Conservation (phyloP, 2,113 vertebrate species). For the Puma concolor region DNA sequence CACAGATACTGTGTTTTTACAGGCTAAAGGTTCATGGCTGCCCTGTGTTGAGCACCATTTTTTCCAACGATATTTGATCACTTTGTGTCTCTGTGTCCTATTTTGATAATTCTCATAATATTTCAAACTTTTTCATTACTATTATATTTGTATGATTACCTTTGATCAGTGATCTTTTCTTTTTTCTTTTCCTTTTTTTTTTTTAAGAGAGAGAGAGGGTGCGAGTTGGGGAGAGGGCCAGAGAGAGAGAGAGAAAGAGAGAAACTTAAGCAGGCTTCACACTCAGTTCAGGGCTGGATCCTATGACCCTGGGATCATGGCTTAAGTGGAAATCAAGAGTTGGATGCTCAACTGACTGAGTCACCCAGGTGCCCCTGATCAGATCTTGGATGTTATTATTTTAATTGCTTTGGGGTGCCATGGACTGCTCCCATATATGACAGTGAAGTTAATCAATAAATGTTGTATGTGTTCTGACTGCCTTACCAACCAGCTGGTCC, state of each 20-base stretch:
- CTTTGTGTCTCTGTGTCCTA: not conserved
- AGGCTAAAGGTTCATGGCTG: not conserved
- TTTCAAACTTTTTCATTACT: not conserved
- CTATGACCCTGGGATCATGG: too few species aligned
- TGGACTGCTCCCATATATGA: not conserved
- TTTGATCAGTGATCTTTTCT: not conserved
- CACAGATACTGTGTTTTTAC: not conserved
- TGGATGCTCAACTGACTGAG: too few species aligned
- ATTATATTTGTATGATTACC: not conserved
- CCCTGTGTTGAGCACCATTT: not conserved
- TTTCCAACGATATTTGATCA: not conserved
- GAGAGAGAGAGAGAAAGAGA: too few species aligned
- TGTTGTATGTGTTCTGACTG: not conserved
- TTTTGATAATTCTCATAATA: not conserved
- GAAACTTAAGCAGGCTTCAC: too few species aligned
- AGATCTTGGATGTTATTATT: not conserved
- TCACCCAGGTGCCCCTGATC: too few species aligned
- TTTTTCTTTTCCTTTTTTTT: too few species aligned
- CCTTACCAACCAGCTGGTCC: not conserved
- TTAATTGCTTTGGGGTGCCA: not conserved
- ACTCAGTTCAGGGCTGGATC: too few species aligned
- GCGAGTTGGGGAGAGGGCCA: too few species aligned
- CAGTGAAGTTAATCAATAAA: not conserved
- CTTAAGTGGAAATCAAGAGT: too few species aligned
- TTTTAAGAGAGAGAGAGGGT: too few species aligned